phyloP scores from a whole-genome alignment of 2,113 vertebrate species.

The Chloroceryle aenea region DNA sequence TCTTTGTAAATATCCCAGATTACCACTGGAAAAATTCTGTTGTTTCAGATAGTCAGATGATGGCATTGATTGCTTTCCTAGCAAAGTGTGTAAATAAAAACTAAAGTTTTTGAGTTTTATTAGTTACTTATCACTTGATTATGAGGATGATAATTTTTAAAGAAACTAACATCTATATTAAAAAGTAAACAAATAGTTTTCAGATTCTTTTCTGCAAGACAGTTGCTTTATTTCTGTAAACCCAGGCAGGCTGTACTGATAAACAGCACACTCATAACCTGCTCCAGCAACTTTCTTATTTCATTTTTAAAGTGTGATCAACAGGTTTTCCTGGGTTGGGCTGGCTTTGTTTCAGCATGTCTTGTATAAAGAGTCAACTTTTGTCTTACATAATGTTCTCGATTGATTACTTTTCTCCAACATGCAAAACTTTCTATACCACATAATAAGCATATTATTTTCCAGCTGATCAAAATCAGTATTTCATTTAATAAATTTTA shows the following conservation, averaged over 20 bases:
- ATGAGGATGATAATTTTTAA: neutral
- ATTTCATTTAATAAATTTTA: neutral
- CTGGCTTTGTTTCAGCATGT: neutral
- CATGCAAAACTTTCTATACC: neutral
- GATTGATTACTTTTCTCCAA: neutral
- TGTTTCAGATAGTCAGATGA: neutral
- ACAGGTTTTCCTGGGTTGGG: neutral
- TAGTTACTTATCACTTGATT: neutral
- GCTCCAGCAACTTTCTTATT: slow-evolving; percentile 12
- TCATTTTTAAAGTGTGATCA: slow-evolving; percentile 16
- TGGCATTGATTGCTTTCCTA: neutral
- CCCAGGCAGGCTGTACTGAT: neutral
- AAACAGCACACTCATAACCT: slow-evolving; percentile 16
- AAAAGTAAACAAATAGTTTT: neutral
- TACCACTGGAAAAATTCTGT: neutral
- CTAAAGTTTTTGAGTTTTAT: neutral
- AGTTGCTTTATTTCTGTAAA: neutral
- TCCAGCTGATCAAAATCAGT: neutral
- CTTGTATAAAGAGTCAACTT: neutral
- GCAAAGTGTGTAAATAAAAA: neutral
- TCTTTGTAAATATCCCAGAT: neutral
- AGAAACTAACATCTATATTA: neutral
- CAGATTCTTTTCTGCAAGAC: neutral
- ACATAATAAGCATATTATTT: neutral
- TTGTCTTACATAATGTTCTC: neutral